Conservation (phyloP, 2,888 invertebrate genomes). For the Dryocosmus kuriphilus region DNA sequence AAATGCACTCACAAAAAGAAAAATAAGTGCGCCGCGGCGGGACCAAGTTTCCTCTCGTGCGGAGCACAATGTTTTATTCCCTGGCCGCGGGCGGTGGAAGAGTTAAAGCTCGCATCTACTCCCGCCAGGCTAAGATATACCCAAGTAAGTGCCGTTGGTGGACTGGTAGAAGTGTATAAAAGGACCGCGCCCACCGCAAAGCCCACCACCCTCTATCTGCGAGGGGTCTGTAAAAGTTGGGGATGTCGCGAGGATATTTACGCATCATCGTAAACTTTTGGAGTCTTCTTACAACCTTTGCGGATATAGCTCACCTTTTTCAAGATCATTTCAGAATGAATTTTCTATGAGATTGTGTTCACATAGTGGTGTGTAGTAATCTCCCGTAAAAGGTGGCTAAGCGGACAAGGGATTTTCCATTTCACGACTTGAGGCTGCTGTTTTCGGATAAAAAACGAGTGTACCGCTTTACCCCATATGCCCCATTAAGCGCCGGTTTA, state of each 20-base stretch:
- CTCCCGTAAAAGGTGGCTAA: too few relatives aligned
- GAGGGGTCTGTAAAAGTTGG: constrained; percentile 73
- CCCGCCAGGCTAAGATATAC: constrained; percentile 56
- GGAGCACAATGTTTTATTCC: constrained; percentile 66
- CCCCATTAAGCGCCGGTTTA: too few relatives aligned
- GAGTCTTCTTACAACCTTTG: constrained; percentile 66
- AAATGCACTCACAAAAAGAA: constrained; percentile 57
- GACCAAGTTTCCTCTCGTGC: constrained; percentile 62
- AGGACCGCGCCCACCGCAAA: constrained; percentile 62
- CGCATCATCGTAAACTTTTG: constrained; percentile 71
- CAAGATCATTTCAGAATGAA: not conserved
- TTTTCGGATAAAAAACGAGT: too few relatives aligned
- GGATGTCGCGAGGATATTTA: constrained; percentile 72
- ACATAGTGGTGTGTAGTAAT: not conserved
- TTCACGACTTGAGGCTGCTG: too few relatives aligned
- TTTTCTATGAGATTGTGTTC: not conserved
- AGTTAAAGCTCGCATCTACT: constrained; percentile 64
- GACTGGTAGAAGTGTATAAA: constrained; percentile 67
- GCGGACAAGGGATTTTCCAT: too few relatives aligned
- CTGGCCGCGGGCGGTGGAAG: constrained; percentile 66
- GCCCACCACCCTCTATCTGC: constrained; percentile 57
- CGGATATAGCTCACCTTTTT: not conserved
- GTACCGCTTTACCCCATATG: too few relatives aligned
- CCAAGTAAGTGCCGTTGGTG: constrained; percentile 53
- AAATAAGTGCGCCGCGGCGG: constrained; percentile 52